Conservation (phyloP, 2,797 vertebrate species). For the Eulemur rubriventer region DNA sequence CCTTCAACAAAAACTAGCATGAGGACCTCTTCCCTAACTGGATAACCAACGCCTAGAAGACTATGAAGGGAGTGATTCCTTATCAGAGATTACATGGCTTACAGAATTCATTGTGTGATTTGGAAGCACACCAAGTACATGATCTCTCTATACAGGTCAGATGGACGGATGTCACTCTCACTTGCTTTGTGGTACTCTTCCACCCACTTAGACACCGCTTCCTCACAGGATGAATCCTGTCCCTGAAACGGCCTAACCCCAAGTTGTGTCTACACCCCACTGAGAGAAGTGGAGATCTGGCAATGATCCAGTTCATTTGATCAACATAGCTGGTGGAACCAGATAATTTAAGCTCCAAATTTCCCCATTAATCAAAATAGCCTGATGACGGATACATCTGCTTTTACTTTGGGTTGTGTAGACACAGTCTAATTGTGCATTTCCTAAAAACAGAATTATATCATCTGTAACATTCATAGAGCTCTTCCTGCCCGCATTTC, state of each 20-base stretch:
- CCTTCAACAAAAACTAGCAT: not conserved
- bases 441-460: slow-evolving; percentile 77
- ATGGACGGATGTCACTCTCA: not conserved
- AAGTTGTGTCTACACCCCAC: slow-evolving; percentile 50
- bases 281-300: slow-evolving; percentile 62
- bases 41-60: not conserved
- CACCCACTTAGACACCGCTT: not conserved
- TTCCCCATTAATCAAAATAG: slow-evolving; percentile 81
- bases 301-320: slow-evolving; percentile 78
- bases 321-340: slow-evolving; percentile 76
- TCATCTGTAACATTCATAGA: slow-evolving; percentile 73
- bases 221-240: not conserved
- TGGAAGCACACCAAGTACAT: not conserved
- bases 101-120: not conserved
- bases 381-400: slow-evolving; percentile 77
- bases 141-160: not conserved
- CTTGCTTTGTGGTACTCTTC: not conserved
- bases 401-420: slow-evolving; percentile 77
- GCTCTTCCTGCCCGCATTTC: slow-evolving; percentile 73
- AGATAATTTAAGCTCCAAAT: slow-evolving; percentile 79
- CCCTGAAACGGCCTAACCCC: slow-evolving; percentile 43
- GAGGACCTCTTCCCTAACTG: not conserved
- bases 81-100: not conserved
- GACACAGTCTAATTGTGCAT: slow-evolving; percentile 78
- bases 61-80: not conserved